A percentile compares a stretch with the other conserved stretches of the same genome.
These are phyloP conservation scores for Rhagium mordax DNA, from an alignment of 2,888 invertebrate species.

Conservation along the genomic window DNA sequence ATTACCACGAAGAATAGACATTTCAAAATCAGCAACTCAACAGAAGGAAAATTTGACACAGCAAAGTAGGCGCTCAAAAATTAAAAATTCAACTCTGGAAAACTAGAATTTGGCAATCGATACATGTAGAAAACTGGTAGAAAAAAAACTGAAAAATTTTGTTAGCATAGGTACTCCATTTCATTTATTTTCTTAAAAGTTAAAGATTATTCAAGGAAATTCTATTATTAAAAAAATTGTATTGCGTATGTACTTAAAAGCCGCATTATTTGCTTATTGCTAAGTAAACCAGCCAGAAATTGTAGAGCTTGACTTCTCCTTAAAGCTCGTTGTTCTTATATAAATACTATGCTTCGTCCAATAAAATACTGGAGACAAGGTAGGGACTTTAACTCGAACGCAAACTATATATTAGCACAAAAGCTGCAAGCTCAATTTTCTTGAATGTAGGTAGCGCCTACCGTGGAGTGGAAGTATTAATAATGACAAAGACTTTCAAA, in stretches of 20 bases:
- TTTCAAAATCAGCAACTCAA: too few relatives aligned
- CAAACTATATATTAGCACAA: conserved; percentile 42
- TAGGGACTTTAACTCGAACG: conserved; percentile 10
- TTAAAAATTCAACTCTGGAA: too few relatives aligned
- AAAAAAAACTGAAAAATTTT: too few relatives aligned
- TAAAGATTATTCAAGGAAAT: neutral
- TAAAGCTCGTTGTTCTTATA: neutral
- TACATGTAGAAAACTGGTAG: too few relatives aligned
- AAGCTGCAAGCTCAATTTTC: conserved; percentile 41
- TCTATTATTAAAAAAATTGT: neutral
- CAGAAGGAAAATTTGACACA: too few relatives aligned
- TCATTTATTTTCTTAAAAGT: too few relatives aligned
- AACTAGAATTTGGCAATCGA: too few relatives aligned
- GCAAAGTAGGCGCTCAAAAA: too few relatives aligned
- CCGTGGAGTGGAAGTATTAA: conserved; percentile 38
- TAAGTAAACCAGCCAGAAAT: neutral
- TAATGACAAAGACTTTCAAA: conserved; percentile 47
- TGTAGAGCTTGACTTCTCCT: neutral
- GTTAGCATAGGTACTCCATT: too few relatives aligned
- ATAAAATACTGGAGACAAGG: conserved; percentile 27
- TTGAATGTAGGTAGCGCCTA: conserved; percentile 47
- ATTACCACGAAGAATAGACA: too few relatives aligned
- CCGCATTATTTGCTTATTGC: neutral
- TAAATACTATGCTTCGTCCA: conserved; percentile 9
- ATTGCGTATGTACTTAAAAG: neutral